A percentile compares a stretch with the other conserved stretches of the same genome.
These are phyloP conservation scores for Hiodon tergisus DNA, from an alignment of 2,113 vertebrate genomes.

Conservation along the genomic window DNA sequence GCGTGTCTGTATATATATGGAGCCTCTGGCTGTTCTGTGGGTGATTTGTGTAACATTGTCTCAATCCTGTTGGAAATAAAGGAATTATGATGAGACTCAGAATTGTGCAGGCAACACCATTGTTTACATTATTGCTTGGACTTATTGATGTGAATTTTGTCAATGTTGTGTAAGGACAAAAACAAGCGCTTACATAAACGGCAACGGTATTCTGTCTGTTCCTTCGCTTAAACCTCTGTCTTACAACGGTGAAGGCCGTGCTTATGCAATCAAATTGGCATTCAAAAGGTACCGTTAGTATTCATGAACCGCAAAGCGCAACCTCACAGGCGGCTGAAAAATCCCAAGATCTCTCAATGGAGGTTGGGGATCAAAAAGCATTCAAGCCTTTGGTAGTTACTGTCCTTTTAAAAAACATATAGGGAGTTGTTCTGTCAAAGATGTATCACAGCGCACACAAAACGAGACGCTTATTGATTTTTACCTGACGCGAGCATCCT, in stretches of 20 bases:
- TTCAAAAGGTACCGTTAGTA: not conserved
- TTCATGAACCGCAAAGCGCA: not conserved
- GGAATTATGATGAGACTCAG: too few species aligned
- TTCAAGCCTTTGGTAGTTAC: not conserved
- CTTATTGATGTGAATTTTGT: too few species aligned
- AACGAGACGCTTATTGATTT: not conserved
- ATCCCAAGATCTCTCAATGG: not conserved
- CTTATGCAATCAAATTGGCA: not conserved
- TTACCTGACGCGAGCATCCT: not conserved
- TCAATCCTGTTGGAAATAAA: too few species aligned
- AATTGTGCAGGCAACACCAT: too few species aligned
- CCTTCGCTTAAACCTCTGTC: too few species aligned
- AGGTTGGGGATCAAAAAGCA: conserved; percentile 1
- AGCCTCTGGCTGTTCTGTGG: too few species aligned
- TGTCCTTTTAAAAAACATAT: not conserved
- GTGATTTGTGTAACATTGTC: too few species aligned
- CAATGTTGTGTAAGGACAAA: too few species aligned
- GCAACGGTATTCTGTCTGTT: too few species aligned
- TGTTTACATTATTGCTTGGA: too few species aligned
- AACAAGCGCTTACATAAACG: too few species aligned
- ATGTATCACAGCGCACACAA: not conserved
- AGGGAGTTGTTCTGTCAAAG: not conserved
- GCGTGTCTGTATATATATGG: too few species aligned
- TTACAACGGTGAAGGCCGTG: not conserved
- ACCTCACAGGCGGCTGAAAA: not conserved